A percentile compares a stretch with the other conserved stretches of the same genome.
phyloP scores from a whole-genome alignment of 1,140 invertebrate species.

The Microplitis demolitor region DNA sequence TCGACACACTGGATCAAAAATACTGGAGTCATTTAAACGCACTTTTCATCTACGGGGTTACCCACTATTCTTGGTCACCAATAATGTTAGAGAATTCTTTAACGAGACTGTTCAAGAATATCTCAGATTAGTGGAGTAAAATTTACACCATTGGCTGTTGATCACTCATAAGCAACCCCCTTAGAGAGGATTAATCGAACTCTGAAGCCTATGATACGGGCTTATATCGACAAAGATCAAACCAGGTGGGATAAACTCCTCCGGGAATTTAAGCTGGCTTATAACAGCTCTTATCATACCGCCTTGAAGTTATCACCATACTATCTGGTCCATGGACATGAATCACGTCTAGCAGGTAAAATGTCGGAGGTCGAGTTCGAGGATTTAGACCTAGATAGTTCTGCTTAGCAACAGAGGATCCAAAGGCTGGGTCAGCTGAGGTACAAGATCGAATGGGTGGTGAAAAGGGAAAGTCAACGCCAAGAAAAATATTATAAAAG shows the following conservation, averaged over 20 bases:
- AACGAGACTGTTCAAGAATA: background rate
- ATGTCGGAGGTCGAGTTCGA: too few species aligned
- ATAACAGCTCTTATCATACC: background rate
- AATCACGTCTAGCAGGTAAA: background rate
- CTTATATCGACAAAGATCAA: background rate
- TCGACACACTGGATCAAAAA: background rate
- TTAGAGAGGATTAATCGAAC: background rate
- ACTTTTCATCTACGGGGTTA: background rate
- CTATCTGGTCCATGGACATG: background rate
- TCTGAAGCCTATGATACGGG: background rate
- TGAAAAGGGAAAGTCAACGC: too few species aligned
- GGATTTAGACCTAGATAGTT: too few species aligned
- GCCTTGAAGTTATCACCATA: background rate
- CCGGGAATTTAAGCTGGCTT: background rate
- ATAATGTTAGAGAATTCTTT: background rate
- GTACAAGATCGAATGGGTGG: too few species aligned
- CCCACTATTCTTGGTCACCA: background rate
- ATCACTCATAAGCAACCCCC: background rate
- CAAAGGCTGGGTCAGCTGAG: too few species aligned
- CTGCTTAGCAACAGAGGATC: too few species aligned
- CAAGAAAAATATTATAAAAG: too few species aligned
- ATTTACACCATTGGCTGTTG: background rate
- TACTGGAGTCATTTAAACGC: background rate
- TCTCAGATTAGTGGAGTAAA: background rate
- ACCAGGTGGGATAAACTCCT: background rate